These are phyloP conservation scores for Ruditapes philippinarum DNA, from an alignment of 1,140 invertebrate species.

Conservation along the genomic window DNA sequence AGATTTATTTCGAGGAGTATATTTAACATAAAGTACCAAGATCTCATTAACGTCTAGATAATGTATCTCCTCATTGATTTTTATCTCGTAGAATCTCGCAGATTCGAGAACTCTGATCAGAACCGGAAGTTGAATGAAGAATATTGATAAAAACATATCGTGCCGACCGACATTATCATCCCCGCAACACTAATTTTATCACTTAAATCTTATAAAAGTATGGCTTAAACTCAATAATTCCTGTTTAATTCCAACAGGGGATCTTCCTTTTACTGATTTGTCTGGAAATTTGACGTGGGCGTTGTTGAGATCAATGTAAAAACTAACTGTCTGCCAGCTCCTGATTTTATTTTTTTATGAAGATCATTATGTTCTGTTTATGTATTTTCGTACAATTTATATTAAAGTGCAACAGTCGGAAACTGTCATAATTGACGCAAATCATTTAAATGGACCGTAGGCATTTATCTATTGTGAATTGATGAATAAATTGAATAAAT, in stretches of 20 bases:
- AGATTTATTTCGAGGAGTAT: too few relatives aligned
- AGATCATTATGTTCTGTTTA: too few relatives aligned
- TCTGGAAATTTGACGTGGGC: not conserved
- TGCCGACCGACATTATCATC: slow-evolving; percentile 12
- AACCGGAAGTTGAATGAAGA: slow-evolving; percentile 40
- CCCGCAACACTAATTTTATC: not conserved
- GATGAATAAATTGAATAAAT: too few relatives aligned
- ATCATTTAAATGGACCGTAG: too few relatives aligned
- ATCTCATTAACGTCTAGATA: too few relatives aligned
- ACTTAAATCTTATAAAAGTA: not conserved
- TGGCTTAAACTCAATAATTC: not conserved
- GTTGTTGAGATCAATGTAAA: not conserved
- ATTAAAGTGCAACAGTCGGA: too few relatives aligned
- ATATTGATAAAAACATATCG: slow-evolving; percentile 36
- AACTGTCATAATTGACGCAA: too few relatives aligned
- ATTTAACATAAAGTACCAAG: too few relatives aligned
- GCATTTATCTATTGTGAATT: too few relatives aligned
- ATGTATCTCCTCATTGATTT: not conserved
- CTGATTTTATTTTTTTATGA: too few relatives aligned
- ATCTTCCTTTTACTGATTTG: not conserved
- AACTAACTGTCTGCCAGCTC: too few relatives aligned
- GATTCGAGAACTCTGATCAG: slow-evolving; percentile 28
- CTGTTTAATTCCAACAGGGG: not conserved
- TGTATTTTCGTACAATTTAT: too few relatives aligned
- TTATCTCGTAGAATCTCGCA: slow-evolving; percentile 14